Percentiles rank a stretch among this genome's conserved stretches.
Evolutionary conservation across 2,888 invertebrate genomes (phyloP).

Genomic region (Himalopsyche anomala): DNA sequence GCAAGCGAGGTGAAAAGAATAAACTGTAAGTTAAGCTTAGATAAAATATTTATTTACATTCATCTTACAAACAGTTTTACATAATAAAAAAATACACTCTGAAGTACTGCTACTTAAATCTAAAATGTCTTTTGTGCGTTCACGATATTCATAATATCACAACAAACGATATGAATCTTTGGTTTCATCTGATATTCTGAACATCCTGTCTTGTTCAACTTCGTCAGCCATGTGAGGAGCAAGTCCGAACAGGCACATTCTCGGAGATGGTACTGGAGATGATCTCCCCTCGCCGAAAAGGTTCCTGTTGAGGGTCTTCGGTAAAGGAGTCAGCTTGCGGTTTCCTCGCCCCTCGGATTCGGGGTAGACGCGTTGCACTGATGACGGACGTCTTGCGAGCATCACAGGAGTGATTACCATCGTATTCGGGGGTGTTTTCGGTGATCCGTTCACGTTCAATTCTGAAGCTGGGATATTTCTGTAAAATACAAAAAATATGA

Average conservation of each 20-base stretch:
- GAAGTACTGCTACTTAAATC: not conserved
- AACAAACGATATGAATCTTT: not conserved
- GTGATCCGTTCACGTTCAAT: not conserved
- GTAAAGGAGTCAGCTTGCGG: slow-evolving; percentile 16
- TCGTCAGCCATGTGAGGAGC: slow-evolving; percentile 6
- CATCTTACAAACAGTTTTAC: too few relatives aligned
- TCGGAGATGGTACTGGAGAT: not conserved
- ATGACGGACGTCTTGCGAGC: slow-evolving; percentile 44
- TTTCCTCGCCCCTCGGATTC: slow-evolving; percentile 2
- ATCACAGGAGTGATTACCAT: slow-evolving; percentile 50
- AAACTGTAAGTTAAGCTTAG: too few relatives aligned
- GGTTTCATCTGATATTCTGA: not conserved
- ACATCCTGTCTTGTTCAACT: not conserved
- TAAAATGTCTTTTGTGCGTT: not conserved
- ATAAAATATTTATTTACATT: too few relatives aligned
- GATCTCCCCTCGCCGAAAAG: not conserved
- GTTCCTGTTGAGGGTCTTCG: slow-evolving; percentile 45
- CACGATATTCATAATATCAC: not conserved
- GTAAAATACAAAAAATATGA: not conserved
- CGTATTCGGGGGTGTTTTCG: slow-evolving; percentile 53
- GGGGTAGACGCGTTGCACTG: not conserved
- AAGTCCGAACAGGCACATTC: slow-evolving; percentile 17
- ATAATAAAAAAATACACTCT: too few relatives aligned
- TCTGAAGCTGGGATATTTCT: not conserved
- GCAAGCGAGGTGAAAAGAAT: too few relatives aligned